phyloP scores from a whole-genome alignment of 2,797 vertebrate species.

The Microhierax caerulescens region DNA sequence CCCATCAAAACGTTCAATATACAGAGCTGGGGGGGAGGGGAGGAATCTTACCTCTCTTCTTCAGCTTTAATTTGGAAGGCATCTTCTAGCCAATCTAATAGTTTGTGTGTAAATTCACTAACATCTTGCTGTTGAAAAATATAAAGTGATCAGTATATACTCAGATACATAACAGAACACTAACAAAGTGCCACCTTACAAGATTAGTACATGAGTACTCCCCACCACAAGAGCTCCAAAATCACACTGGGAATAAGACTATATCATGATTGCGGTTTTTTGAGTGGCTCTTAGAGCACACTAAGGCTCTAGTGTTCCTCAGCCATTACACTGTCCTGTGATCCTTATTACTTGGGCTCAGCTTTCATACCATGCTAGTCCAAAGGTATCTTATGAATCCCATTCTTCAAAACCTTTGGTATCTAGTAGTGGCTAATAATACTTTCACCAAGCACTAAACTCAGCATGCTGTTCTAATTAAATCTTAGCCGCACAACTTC shows the following conservation, averaged over 20 bases:
- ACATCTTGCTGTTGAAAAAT: constrained; percentile 91
- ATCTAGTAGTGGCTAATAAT: neutral
- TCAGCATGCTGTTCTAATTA: neutral
- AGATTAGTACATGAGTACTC: neutral
- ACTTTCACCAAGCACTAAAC: neutral
- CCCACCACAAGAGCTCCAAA: neutral
- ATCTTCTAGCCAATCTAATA: constrained; percentile 98
- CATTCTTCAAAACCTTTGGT: constrained; percentile 29
- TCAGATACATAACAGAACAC: neutral
- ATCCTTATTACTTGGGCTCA: neutral
- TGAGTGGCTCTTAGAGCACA: neutral
- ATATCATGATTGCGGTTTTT: neutral
- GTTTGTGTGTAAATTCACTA: constrained; percentile 98
- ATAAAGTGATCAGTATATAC: neutral
- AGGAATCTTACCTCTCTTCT: constrained; percentile 87
- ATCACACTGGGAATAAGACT: neutral
- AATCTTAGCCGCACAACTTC: neutral
- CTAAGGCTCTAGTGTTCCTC: neutral
- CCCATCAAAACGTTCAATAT: neutral
- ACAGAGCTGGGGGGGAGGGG: neutral
- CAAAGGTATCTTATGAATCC: constrained; percentile 12
- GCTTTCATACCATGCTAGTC: neutral
- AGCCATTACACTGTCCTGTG: neutral
- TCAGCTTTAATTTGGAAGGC: constrained; percentile 99
- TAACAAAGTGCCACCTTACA: neutral